Evolutionary conservation across 2,888 invertebrate species (phyloP).

Genomic region (Eilema caniola): DNA sequence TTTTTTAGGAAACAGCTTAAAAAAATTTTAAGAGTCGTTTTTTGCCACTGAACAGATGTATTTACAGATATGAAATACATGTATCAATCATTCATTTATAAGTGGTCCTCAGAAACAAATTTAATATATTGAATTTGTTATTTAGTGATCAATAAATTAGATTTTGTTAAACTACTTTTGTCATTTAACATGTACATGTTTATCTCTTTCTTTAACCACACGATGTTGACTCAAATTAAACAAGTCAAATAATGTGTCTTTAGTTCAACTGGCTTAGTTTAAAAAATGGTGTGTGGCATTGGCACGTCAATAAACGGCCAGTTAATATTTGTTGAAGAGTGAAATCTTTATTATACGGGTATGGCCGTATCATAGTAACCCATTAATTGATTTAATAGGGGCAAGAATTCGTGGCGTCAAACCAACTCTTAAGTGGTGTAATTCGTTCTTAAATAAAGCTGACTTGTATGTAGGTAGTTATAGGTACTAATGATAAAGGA

Average conservation of each 20-base stretch:
- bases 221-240: neutral
- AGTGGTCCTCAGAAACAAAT: no score
- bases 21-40: no score
- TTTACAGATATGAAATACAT: no score
- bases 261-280: neutral
- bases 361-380: constrained; percentile 34
- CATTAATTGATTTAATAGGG: constrained; percentile 46
- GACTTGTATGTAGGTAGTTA: neutral
- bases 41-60: no score
- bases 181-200: neutral
- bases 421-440: constrained; percentile 9
- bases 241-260: neutral
- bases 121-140: no score
- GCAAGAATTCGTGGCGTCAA: constrained; percentile 35
- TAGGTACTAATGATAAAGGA: neutral
- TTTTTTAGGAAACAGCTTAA: no score
- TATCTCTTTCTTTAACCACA: neutral
- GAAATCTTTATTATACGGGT: constrained; percentile 15
- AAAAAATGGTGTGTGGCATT: constrained; percentile 8
- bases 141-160: no score
- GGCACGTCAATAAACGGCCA: constrained; percentile 7
- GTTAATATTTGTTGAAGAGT: constrained; percentile 13
- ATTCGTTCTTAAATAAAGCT: constrained; percentile 2
- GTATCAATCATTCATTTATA: no score
- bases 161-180: no score